A percentile compares a stretch with the other conserved stretches of the same genome.
Conservation (phyloP, 2,888 invertebrate species). For the Leptopilina myrica region DNA sequence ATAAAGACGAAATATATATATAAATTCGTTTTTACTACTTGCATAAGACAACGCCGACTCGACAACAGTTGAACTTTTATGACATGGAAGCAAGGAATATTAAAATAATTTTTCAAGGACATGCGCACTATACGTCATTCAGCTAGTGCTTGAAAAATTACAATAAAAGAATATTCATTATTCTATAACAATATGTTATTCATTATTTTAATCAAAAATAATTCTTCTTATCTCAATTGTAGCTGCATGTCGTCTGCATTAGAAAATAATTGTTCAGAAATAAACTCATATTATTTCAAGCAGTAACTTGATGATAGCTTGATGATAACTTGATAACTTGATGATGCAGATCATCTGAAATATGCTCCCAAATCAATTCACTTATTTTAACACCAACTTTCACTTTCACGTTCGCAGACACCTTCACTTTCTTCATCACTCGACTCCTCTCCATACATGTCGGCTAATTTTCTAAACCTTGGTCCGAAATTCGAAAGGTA, state of each 20-base stretch:
- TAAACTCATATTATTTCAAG: background rate
- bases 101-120: background rate
- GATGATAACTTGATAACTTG: too few species aligned
- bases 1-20: background rate
- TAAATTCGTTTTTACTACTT: constrained; percentile 6
- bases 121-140: background rate
- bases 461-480: constrained; percentile 94
- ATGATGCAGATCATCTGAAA: too few species aligned
- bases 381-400: constrained; percentile 86
- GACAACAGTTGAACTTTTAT: background rate
- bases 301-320: constrained; percentile 17
- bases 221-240: too few species aligned
- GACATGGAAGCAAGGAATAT: constrained; percentile 6
- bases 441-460: constrained; percentile 95
- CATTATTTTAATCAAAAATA: too few species aligned
- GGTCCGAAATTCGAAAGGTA: constrained; percentile 96
- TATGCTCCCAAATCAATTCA: too few species aligned
- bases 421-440: constrained; percentile 89
- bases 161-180: too few species aligned
- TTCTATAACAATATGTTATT: too few species aligned
- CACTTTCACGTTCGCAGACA: constrained; percentile 82
- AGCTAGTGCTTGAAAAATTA: too few species aligned
- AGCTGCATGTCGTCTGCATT: too few species aligned
- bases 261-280: background rate
- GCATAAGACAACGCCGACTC: background rate